phyloP scores from a whole-genome alignment of 1,140 invertebrate species.

The Papilio machaon region DNA sequence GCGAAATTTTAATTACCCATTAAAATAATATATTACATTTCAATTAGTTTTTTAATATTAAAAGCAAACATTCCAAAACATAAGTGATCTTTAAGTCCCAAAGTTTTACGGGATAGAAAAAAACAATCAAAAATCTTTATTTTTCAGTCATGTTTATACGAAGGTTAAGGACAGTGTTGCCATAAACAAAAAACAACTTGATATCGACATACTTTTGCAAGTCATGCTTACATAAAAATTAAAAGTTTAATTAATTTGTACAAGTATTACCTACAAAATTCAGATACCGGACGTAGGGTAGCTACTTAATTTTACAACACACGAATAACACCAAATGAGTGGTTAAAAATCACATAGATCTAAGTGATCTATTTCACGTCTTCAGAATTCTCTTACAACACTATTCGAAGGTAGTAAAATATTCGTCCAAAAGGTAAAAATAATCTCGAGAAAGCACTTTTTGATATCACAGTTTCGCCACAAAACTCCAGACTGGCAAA shows the following conservation, averaged over 20 bases:
- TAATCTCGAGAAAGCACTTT: constrained; percentile 40
- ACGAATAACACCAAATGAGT: not conserved
- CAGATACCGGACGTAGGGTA: not conserved
- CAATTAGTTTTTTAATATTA: not conserved
- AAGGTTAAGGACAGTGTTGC: not conserved
- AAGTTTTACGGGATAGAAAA: not conserved
- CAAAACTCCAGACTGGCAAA: constrained; percentile 75
- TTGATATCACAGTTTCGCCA: constrained; percentile 49
- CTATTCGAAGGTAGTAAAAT: not conserved
- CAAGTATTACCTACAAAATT: not conserved
- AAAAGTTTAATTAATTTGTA: not conserved
- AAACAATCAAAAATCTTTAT: not conserved
- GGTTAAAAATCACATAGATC: constrained; percentile 8
- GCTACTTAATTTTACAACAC: not conserved
- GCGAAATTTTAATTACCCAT: constrained; percentile 26
- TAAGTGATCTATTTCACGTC: not conserved
- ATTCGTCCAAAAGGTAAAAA: not conserved
- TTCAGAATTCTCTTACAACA: not conserved
- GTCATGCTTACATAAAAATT: not conserved
- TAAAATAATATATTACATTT: constrained; percentile 7
- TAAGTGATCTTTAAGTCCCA: not conserved
- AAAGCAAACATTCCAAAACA: not conserved
- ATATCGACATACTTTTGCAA: not conserved
- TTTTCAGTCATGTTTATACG: not conserved
- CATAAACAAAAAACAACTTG: not conserved